Conservation (phyloP, 2,113 vertebrate genomes). For the Ameiurus melas region DNA sequence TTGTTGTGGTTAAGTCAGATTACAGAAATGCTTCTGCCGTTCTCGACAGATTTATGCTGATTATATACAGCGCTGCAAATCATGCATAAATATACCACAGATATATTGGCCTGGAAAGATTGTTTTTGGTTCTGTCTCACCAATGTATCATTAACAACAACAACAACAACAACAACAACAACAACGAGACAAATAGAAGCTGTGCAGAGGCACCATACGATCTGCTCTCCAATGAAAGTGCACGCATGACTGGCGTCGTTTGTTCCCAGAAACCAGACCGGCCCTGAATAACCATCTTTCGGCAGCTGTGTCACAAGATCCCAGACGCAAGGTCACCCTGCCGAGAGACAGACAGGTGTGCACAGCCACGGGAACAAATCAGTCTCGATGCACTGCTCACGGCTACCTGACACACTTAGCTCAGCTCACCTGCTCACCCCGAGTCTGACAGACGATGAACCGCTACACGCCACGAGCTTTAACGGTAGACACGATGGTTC, state of each 20-base stretch:
- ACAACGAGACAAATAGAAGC: conserved; percentile 32
- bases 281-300: conserved; percentile 55
- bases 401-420: not conserved
- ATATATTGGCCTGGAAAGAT: not conserved
- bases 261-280: conserved; percentile 43
- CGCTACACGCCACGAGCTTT: not conserved
- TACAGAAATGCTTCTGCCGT: not conserved
- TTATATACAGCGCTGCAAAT: conserved; percentile 17
- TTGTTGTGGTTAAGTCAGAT: conserved; percentile 7
- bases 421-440: not conserved
- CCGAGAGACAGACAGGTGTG: conserved; percentile 47
- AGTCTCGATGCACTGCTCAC: conserved; percentile 14
- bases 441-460: not conserved
- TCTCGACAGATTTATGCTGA: not conserved
- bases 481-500: no score
- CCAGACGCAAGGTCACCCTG: conserved; percentile 44
- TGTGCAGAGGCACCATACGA: conserved; percentile 26
- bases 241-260: conserved; percentile 44
- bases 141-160: conserved; percentile 37
- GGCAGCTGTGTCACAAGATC: conserved; percentile 52
- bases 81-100: not conserved
- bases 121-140: conserved; percentile 12
- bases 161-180: conserved; percentile 38
- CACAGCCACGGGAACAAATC: conserved; percentile 35
- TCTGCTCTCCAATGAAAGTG: conserved; percentile 43